Base-by-base conservation (phyloP, 2,888 invertebrate genomes). In the Heliconius ethilla region DNA sequence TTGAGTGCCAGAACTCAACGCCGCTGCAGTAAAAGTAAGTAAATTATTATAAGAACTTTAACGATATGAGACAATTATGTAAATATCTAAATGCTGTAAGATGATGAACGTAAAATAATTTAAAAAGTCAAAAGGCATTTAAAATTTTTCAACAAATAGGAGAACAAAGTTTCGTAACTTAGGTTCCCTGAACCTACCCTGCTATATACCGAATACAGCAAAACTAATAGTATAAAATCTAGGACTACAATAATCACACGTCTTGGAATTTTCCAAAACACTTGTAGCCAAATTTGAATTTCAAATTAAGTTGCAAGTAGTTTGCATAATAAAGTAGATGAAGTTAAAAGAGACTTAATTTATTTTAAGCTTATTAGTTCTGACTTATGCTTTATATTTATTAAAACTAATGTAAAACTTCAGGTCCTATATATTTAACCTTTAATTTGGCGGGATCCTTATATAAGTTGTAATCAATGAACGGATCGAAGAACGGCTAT, bases 281-380 rank as follows among this genome's bases (percentile, higher is more conserved):
- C n/a, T 67, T 37, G 67, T 67, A 67, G 67, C 37, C 67, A 37
- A 67, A 67, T 70, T 70, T 65, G 18, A 70, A 76, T 51, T 76
- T 59, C 63, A 70, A 76, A 76, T 70, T 59, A 70, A 70, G 51
- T 65, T 65, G 63, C 62, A 69, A 76, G 70, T 76, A 70, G 77
- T 77, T 73, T 40, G 72, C 66, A 73, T 77, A 73, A 65, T 67
- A 65, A 55, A 66, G 66, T 65, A 55, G 76, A 76, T 70, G 63
- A 70, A 51, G 70, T 76, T 76, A 65, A 69, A 33, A 29, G 6
- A 63, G 65, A 76, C 45, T 70, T 15, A 76, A 70, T 70, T 76
- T 70, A 70, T 70, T 65, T 70, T 70, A 76, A 76, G 70, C 76
- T 70, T 70, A 75, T 70, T 66, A 11, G n/a, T 37, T 69, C 67